Evolutionary conservation across 2,113 vertebrate species (phyloP), one percentile per base, ranked within the genome.

Genomic region (Elephas maximus): DNA sequence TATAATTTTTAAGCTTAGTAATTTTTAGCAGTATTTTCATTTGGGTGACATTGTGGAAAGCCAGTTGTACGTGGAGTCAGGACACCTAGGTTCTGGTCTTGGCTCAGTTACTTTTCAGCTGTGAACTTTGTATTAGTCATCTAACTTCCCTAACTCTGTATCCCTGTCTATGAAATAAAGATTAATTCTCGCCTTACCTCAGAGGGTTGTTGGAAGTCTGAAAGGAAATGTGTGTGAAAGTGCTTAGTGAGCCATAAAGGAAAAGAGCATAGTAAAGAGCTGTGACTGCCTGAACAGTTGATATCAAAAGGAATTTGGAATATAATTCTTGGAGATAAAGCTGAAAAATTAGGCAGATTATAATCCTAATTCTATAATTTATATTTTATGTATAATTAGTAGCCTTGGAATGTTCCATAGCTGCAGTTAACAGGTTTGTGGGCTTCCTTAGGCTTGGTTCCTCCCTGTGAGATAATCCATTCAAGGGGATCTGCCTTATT

Each of bases 11-110:
- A 95, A 63, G 48, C 92, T 92, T 5, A 84, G 33, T 88, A 45
- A 65, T 65, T 78, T 96, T 96, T 90, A 95, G 65, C 65, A 92
- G 63, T 83, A 80, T 74, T 96, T 95, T 80, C 73, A 71, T 93
- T 89, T 60, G 12, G 86, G 63, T 91, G 74, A 86, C 26, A 73
- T 63, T 89, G 71, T 84, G 6, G 53, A 86, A 44, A 86, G 57
- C 69, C 85, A n/a, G 86, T 80, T 80, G 71, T n/a, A 82, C 14
- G 28, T 74, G 48, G 5, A 73, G 33, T 88, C 26, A 88, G 71
- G 67, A 60, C 23, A 18, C 26, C 9, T 93, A 60, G 41, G 15
- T 85, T 90, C 67, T 94, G 65, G 63, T 94, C 45, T 90, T 95
- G 21, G 23, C 94, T 95, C 41, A 80, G 2, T 28, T 95, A 17